Percentiles rank a stretch among this genome's conserved stretches.
phyloP scores from a whole-genome alignment of 2,113 vertebrate genomes.

The Peromyscus californicus region DNA sequence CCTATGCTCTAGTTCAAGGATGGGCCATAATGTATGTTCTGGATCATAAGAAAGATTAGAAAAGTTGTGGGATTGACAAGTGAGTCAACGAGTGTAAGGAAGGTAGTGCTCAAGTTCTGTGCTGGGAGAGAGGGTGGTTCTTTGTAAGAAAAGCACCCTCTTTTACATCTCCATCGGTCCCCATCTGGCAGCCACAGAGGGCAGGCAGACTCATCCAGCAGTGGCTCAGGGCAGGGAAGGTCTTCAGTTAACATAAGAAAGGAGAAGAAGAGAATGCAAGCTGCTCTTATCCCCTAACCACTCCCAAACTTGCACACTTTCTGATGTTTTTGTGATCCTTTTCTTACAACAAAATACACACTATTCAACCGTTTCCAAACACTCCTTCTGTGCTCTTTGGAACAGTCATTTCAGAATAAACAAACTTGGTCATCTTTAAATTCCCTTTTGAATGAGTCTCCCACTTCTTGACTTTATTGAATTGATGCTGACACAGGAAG shows the following conservation, averaged over 20 bases:
- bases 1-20: background rate
- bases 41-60: background rate
- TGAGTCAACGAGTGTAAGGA: background rate
- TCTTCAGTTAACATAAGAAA: background rate
- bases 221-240: background rate
- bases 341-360: background rate
- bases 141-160: background rate
- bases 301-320: background rate
- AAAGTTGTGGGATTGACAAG: background rate
- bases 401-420: background rate
- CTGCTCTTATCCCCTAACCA: background rate
- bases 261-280: background rate
- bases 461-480: background rate
- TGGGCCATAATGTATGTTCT: background rate
- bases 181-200: background rate
- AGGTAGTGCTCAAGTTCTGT: background rate
- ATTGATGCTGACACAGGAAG: background rate
- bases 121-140: too few relatives aligned
- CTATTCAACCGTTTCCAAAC: background rate
- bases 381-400: background rate
- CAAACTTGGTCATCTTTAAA: background rate
- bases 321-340: background rate
- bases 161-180: background rate
- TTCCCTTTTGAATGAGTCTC: background rate
- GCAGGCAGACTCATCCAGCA: background rate